phyloP scores from a whole-genome alignment of 2,888 invertebrate genomes.

The Lottia gigantea region DNA sequence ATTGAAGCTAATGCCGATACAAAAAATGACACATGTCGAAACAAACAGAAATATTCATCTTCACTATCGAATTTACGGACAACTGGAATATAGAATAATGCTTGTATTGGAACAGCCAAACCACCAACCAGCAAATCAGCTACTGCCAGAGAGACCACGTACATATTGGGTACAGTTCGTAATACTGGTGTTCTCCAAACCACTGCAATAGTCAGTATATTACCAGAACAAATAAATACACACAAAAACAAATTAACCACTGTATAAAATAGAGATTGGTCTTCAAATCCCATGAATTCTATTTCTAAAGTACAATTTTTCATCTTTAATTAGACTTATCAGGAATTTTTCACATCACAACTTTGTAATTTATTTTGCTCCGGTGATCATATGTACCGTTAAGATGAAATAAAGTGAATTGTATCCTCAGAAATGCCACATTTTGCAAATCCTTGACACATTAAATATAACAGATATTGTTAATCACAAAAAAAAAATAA shows the following conservation, averaged over 20 bases:
- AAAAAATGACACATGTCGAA: slow-evolving; percentile 20
- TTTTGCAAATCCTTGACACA: too few relatives aligned
- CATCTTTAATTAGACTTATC: too few relatives aligned
- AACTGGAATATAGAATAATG: slow-evolving; percentile 14
- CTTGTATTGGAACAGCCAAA: slow-evolving; percentile 18
- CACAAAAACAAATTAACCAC: slow-evolving; percentile 12
- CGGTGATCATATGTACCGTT: too few relatives aligned
- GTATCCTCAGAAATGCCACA: too few relatives aligned
- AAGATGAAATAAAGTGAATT: too few relatives aligned
- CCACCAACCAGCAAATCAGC: slow-evolving; percentile 27
- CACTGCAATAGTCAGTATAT: slow-evolving; percentile 26
- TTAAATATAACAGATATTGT: too few relatives aligned
- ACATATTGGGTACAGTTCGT: slow-evolving; percentile 31
- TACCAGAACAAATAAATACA: slow-evolving; percentile 24
- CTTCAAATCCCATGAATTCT: too few relatives aligned
- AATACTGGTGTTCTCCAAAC: slow-evolving; percentile 22
- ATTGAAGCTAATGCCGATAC: slow-evolving; percentile 19
- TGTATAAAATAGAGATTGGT: too few relatives aligned
- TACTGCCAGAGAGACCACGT: slow-evolving; percentile 30
- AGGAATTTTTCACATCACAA: too few relatives aligned
- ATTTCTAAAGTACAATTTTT: too few relatives aligned
- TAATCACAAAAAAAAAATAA: too few relatives aligned
- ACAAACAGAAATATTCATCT: slow-evolving; percentile 21
- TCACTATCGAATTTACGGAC: slow-evolving; percentile 4
- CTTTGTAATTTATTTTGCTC: too few relatives aligned